phyloP scores from a whole-genome alignment of 2,113 vertebrate species.

The Stegostoma tigrinum region DNA sequence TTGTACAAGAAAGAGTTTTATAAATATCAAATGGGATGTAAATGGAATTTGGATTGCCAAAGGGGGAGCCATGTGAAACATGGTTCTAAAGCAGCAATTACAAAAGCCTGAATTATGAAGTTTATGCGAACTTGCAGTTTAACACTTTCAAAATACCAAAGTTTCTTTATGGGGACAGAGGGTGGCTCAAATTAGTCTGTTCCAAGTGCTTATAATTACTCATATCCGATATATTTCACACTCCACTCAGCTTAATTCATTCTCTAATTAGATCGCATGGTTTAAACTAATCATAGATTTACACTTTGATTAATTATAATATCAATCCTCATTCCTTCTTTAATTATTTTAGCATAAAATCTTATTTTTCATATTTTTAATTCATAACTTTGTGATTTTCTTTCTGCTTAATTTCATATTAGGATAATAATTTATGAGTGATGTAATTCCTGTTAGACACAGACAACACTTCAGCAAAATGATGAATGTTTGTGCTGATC shows the following conservation, averaged over 20 bases:
- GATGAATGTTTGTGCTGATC: not conserved
- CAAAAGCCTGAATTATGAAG: not conserved
- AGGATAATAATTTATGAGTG: not conserved
- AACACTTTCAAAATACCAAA: not conserved
- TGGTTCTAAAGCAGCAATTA: not conserved
- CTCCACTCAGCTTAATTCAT: constrained; percentile 3
- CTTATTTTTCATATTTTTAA: not conserved
- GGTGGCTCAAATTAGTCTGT: not conserved
- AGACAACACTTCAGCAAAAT: not conserved
- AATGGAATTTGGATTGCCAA: not conserved
- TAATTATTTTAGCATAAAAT: not conserved
- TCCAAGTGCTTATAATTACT: not conserved
- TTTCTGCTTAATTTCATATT: not conserved
- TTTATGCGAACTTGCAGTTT: not conserved
- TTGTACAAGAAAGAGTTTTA: not conserved
- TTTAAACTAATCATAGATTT: constrained; percentile 10
- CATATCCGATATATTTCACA: not conserved
- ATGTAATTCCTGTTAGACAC: not conserved
- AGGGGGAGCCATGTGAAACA: not conserved
- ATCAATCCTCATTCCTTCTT: not conserved
- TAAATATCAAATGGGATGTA: not conserved
- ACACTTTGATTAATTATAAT: not conserved
- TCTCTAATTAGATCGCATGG: constrained; percentile 21
- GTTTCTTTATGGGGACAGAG: not conserved
- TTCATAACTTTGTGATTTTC: constrained; percentile 25